Conservation (phyloP, 2,797 vertebrate species). For the Dipus sagitta region DNA sequence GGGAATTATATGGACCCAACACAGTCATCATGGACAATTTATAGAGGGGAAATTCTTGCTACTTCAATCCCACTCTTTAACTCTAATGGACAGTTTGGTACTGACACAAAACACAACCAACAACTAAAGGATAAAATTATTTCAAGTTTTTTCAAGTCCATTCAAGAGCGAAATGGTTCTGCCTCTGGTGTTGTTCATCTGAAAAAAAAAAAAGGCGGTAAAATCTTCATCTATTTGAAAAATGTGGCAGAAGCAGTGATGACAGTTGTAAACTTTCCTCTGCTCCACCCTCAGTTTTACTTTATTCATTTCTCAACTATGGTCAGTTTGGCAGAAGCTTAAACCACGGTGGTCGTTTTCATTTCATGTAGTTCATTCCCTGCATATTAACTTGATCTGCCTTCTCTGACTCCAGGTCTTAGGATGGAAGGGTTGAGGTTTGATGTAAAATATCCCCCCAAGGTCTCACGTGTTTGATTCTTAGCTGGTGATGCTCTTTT, state of each 20-base stretch:
- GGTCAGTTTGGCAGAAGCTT: not conserved
- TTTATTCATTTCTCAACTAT: not conserved
- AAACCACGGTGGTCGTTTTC: not conserved
- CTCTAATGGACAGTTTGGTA: not conserved
- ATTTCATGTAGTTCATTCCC: not conserved
- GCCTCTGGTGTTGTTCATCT: not conserved
- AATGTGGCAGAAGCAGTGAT: not conserved
- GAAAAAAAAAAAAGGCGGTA: not conserved
- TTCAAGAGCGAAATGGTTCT: not conserved
- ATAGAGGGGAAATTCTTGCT: not conserved
- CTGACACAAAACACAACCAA: not conserved
- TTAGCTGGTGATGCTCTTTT: not conserved
- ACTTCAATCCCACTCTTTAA: constrained; percentile 36
- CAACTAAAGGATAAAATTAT: not conserved
- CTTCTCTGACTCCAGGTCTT: constrained; percentile 11
- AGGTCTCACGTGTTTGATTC: not conserved
- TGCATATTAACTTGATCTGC: not conserved
- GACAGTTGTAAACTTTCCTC: not conserved
- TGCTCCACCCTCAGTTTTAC: not conserved
- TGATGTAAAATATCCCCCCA: not conserved
- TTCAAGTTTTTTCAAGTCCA: not conserved
- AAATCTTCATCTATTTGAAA: constrained; percentile 25
- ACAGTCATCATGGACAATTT: constrained; percentile 14
- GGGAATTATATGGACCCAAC: not conserved
- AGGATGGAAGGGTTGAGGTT: not conserved